These are phyloP conservation scores for Melanotaenia maccullochi DNA, from an alignment of 2,797 vertebrate genomes.

Conservation along the genomic window DNA sequence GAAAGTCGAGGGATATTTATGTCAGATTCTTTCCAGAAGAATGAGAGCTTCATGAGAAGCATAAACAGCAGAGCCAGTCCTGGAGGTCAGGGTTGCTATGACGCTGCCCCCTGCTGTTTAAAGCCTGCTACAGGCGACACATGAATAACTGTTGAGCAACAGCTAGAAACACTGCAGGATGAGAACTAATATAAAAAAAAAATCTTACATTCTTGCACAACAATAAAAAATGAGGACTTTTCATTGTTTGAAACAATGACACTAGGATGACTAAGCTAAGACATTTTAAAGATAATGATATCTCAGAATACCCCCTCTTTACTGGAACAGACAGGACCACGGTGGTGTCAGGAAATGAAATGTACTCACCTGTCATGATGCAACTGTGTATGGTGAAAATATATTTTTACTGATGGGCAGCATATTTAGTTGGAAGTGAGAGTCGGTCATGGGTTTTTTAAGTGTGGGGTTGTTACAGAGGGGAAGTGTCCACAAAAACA, in stretches of 20 bases:
- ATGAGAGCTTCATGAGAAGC: conserved; percentile 12
- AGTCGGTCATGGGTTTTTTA: background rate
- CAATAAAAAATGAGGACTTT: background rate
- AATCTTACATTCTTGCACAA: background rate
- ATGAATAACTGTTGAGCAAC: conserved; percentile 15
- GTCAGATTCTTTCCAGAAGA: conserved; percentile 34
- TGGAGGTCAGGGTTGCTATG: conserved; percentile 12
- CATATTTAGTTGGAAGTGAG: background rate
- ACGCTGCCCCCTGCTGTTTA: conserved; percentile 75
- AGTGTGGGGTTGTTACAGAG: background rate
- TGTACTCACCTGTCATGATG: background rate
- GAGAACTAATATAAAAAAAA: background rate
- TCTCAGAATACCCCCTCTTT: background rate
- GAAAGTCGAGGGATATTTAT: conserved; percentile 52
- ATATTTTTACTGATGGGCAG: background rate
- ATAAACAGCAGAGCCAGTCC: background rate
- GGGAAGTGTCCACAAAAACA: background rate
- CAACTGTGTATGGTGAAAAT: background rate
- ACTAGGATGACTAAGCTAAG: conserved; percentile 28
- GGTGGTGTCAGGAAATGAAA: background rate
- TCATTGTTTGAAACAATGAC: background rate
- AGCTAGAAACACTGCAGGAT: background rate
- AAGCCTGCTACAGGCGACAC: conserved; percentile 20
- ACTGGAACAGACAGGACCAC: background rate
- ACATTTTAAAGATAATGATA: too few species aligned